phyloP scores from a whole-genome alignment of 2,797 vertebrate species.

The Hyperoplus immaculatus region DNA sequence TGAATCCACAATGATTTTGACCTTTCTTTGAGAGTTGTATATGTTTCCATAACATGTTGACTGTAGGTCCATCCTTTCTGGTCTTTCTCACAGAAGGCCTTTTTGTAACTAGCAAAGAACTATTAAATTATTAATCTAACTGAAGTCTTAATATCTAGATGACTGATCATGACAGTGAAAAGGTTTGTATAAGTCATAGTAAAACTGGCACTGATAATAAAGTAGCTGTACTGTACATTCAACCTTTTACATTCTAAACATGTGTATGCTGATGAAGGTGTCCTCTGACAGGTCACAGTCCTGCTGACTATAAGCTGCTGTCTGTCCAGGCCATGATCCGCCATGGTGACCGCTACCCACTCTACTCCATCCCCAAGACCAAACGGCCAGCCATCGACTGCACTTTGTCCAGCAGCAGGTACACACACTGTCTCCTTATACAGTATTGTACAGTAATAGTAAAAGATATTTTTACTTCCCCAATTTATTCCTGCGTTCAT shows the following conservation, averaged over 20 bases:
- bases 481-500: background rate
- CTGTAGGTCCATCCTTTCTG: background rate
- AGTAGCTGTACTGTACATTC: background rate
- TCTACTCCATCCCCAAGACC: constrained; percentile 96
- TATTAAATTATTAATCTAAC: background rate
- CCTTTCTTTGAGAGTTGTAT: background rate
- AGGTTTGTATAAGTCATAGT: background rate
- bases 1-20: background rate
- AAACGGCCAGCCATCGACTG: constrained; percentile 94
- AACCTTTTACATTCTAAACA: background rate
- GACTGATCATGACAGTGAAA: background rate
- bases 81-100: background rate
- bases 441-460: background rate
- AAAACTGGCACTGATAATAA: background rate
- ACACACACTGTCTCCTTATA: background rate
- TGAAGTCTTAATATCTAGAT: background rate
- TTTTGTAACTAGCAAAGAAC: background rate
- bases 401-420: constrained; percentile 90
- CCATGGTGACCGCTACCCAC: constrained; percentile 95
- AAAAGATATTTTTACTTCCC: too few species aligned
- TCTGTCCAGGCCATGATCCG: constrained; percentile 97
- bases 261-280: constrained; percentile 11
- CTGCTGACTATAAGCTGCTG: constrained; percentile 93
- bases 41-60: background rate
- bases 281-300: constrained; percentile 90